Conservation (phyloP, 2,888 invertebrate species). For the Vesta saturnalis region DNA sequence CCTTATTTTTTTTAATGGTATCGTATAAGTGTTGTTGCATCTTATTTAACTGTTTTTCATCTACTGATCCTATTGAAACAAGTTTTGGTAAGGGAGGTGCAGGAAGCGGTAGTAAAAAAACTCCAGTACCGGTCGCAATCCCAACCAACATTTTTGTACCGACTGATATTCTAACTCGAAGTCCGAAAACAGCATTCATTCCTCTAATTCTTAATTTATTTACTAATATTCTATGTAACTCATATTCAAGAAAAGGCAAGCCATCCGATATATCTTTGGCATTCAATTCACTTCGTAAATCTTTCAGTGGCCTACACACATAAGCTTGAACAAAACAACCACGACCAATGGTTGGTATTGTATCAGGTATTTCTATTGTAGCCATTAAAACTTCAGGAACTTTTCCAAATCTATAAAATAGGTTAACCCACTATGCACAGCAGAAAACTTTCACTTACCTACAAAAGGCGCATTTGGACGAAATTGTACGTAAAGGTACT, state of each 20-base stretch:
- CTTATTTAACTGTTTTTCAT: conserved; percentile 72
- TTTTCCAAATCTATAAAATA: conserved; percentile 72
- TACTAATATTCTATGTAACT: conserved; percentile 88
- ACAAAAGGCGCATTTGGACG: conserved; percentile 78
- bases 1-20: conserved; percentile 76
- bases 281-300: conserved; percentile 83
- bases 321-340: conserved; percentile 77
- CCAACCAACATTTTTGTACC: conserved; percentile 91
- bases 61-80: conserved; percentile 72
- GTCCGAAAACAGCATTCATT: conserved; percentile 93
- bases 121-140: conserved; percentile 88
- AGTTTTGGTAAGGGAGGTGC: conserved; percentile 78
- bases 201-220: conserved; percentile 93
- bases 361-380: conserved; percentile 86
- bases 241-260: conserved; percentile 95
- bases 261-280: conserved; percentile 96
- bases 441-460: conserved; percentile 58
- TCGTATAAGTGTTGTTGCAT: conserved; percentile 76
- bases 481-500: conserved; percentile 78
- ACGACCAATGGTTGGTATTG: conserved; percentile 76
- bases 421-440: neutral
- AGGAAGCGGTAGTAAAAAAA: conserved; percentile 81
- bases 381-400: conserved; percentile 93
- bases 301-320: conserved; percentile 80
- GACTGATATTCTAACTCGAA: conserved; percentile 76